Conservation (phyloP, 2,797 vertebrate genomes). For the Parambassis ranga region DNA sequence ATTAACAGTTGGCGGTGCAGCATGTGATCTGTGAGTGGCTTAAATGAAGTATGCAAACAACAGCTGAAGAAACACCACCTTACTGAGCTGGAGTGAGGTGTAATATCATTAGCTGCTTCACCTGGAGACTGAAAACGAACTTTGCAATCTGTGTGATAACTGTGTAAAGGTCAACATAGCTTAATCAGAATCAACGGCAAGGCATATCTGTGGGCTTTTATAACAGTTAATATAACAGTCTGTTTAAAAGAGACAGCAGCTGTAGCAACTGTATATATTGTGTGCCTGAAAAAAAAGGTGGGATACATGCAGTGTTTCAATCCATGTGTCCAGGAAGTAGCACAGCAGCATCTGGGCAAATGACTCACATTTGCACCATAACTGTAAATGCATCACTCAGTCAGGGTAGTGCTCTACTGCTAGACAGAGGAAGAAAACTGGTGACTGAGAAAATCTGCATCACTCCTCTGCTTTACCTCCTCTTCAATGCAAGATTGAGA, state of each 20-base stretch:
- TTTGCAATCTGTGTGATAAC: constrained; percentile 1
- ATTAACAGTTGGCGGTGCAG: constrained; percentile 26
- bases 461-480: background rate
- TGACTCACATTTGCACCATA: constrained; percentile 4
- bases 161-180: constrained; percentile 18
- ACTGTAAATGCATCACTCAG: constrained; percentile 7
- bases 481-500: background rate
- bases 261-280: background rate
- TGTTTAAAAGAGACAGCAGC: background rate
- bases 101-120: constrained; percentile 31
- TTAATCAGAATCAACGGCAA: background rate
- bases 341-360: background rate
- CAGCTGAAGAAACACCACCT: constrained; percentile 13
- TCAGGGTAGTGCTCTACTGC: background rate
- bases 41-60: constrained; percentile 45
- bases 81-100: background rate
- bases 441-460: too few relatives aligned
- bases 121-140: constrained; percentile 20
- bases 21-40: constrained; percentile 36
- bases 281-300: background rate
- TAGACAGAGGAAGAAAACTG: too few relatives aligned
- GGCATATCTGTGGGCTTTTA: background rate
- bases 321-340: background rate
- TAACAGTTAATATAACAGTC: too few relatives aligned
- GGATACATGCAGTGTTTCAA: background rate